These are phyloP conservation scores for Geodia barretti DNA, from an alignment of 37 sponge, comb jelly and placozoan genomes.

Conservation along the genomic window DNA sequence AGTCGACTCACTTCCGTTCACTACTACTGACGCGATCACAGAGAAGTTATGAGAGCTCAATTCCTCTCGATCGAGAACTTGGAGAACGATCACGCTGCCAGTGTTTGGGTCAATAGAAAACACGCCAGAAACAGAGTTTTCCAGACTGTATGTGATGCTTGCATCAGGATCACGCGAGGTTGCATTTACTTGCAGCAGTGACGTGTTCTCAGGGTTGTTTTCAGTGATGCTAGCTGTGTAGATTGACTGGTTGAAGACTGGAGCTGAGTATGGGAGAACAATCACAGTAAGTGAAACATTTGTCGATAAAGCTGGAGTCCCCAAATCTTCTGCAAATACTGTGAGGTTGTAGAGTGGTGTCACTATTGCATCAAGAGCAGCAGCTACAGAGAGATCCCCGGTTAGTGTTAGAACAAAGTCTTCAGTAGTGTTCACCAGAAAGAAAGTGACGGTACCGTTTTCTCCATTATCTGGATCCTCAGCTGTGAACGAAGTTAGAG, in stretches of 20 bases:
- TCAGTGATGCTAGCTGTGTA: slow-evolving; percentile 45
- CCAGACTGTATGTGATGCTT: slow-evolving; percentile 1
- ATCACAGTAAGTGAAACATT: slow-evolving; percentile 29
- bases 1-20: slow-evolving; percentile 11
- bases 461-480: slow-evolving; percentile 52
- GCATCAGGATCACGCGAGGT: slow-evolving; percentile 22
- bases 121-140: neutral
- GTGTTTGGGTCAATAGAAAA: slow-evolving; percentile 27
- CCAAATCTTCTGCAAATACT: slow-evolving; percentile 50
- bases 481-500: slow-evolving; percentile 26
- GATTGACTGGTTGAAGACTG: slow-evolving; percentile 29
- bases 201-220: slow-evolving; percentile 30
- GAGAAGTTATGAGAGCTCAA: slow-evolving; percentile 7
- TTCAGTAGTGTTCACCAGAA: neutral
- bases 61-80: slow-evolving; percentile 49
- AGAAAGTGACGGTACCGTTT: slow-evolving; percentile 40
- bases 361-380: neutral
- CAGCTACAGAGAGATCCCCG: slow-evolving; percentile 19
- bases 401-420: slow-evolving; percentile 5
- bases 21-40: slow-evolving; percentile 8
- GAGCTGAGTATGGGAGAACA: slow-evolving; percentile 38
- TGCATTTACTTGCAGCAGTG: slow-evolving; percentile 50
- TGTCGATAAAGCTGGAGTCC: slow-evolving; percentile 36
- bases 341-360: slow-evolving; percentile 28
- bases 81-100: slow-evolving; percentile 33